These are phyloP conservation scores for Rosalia funebris DNA, from an alignment of 2,888 invertebrate genomes.

Conservation along the genomic window DNA sequence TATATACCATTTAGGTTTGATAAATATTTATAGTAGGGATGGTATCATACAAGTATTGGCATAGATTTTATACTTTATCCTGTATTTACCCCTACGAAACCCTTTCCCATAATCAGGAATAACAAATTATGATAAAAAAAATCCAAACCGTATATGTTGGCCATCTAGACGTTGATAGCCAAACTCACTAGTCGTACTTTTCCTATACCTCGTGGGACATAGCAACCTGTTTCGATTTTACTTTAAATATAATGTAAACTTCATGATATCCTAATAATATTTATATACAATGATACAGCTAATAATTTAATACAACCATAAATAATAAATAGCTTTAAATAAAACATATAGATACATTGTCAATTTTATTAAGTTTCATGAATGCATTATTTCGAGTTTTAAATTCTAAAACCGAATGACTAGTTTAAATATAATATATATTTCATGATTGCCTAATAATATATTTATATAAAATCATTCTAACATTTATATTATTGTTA, in stretches of 20 bases:
- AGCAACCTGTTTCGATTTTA: no score
- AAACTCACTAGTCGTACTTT: neutral
- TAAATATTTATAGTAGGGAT: no score
- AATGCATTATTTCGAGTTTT: neutral
- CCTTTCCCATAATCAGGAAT: no score
- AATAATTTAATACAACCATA: constrained; percentile 21
- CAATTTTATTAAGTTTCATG: neutral
- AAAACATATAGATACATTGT: neutral
- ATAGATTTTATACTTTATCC: no score
- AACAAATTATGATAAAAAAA: no score
- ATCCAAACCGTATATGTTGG: no score
- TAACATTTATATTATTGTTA: constrained; percentile 13
- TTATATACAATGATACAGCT: constrained; percentile 20
- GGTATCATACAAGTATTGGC: no score
- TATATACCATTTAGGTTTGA: no score
- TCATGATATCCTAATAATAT: constrained; percentile 25
- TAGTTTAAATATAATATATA: constrained; percentile 12
- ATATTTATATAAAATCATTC: constrained; percentile 22
- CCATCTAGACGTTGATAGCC: neutral
- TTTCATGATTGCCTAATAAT: constrained; percentile 18
- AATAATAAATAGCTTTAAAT: neutral
- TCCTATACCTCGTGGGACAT: neutral
- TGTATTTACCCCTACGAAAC: no score
- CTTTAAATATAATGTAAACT: constrained; percentile 1
- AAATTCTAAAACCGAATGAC: neutral